These are phyloP conservation scores for Prunella himalayana DNA, from an alignment of 2,113 vertebrate species.

Conservation along the genomic window DNA sequence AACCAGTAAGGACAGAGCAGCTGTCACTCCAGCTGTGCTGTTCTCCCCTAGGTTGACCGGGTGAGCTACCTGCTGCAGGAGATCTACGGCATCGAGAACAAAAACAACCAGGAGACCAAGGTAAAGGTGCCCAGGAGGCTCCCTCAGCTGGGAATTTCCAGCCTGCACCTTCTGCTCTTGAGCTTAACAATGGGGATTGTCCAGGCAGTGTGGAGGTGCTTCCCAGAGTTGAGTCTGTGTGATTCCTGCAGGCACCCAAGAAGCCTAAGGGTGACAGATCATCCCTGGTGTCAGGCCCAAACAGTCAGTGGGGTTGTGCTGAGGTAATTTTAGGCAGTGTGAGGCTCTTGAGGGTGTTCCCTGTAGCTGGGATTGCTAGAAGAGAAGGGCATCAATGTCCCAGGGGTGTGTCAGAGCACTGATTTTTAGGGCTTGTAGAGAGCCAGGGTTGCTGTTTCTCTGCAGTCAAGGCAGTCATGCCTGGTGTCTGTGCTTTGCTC, in stretches of 20 bases:
- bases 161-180: not conserved
- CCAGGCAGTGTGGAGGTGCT: not conserved
- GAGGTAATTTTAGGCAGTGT: not conserved
- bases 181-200: not conserved
- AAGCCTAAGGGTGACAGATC: not conserved
- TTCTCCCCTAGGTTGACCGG: slow-evolving; percentile 85
- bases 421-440: not conserved
- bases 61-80: slow-evolving; percentile 98
- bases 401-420: not conserved
- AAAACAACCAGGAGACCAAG: slow-evolving; percentile 98
- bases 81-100: slow-evolving; percentile 99
- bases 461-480: not conserved
- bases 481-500: not conserved
- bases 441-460: not conserved
- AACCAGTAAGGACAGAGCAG: not conserved
- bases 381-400: not conserved
- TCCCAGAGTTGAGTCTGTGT: not conserved
- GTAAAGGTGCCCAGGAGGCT: slow-evolving; percentile 55
- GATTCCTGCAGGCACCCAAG: not conserved
- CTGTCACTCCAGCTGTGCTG: not conserved
- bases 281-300: not conserved
- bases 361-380: not conserved
- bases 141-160: not conserved
- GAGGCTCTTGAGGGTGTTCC: not conserved
- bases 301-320: not conserved